These are phyloP conservation scores for Piezodorus guildinii DNA, from an alignment of 1,140 invertebrate genomes.

Conservation along the genomic window DNA sequence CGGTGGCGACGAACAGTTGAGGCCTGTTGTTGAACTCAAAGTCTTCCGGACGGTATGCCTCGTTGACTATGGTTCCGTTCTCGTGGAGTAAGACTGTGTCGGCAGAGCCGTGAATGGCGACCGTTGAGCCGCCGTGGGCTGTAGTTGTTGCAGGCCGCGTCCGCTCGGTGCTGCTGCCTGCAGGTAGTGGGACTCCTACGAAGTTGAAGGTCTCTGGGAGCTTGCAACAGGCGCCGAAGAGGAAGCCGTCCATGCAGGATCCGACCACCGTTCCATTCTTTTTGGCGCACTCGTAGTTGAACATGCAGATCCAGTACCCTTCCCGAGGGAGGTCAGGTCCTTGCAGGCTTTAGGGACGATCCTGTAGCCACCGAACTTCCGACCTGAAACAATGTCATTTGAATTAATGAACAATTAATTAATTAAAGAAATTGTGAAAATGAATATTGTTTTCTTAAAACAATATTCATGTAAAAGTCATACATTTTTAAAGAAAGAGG, in stretches of 20 bases:
- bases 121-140: slow-evolving; percentile 33
- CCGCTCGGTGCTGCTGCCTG: slow-evolving; percentile 38
- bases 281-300: slow-evolving; percentile 78
- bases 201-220: slow-evolving; percentile 36
- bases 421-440: too few relatives aligned
- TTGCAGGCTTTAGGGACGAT: slow-evolving; percentile 67
- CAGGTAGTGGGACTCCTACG: slow-evolving; percentile 17
- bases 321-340: slow-evolving; percentile 37
- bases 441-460: too few relatives aligned
- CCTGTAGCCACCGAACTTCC: slow-evolving; percentile 71
- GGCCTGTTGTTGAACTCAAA: slow-evolving; percentile 31
- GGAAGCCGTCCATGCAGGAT: slow-evolving; percentile 80
- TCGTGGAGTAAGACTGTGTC: slow-evolving; percentile 53
- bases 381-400: slow-evolving; percentile 43
- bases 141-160: slow-evolving; percentile 36
- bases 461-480: too few relatives aligned
- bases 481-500: too few relatives aligned
- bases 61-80: slow-evolving; percentile 44
- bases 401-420: too few relatives aligned
- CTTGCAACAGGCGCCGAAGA: slow-evolving; percentile 82
- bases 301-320: slow-evolving; percentile 69
- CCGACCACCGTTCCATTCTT: slow-evolving; percentile 71
- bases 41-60: slow-evolving; percentile 48
- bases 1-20: slow-evolving; percentile 12
- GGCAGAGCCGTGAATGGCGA: slow-evolving; percentile 37